A percentile compares a stretch with the other conserved stretches of the same genome.
phyloP scores from a whole-genome alignment of 1,140 invertebrate genomes.

The Cherax quadricarinatus region DNA sequence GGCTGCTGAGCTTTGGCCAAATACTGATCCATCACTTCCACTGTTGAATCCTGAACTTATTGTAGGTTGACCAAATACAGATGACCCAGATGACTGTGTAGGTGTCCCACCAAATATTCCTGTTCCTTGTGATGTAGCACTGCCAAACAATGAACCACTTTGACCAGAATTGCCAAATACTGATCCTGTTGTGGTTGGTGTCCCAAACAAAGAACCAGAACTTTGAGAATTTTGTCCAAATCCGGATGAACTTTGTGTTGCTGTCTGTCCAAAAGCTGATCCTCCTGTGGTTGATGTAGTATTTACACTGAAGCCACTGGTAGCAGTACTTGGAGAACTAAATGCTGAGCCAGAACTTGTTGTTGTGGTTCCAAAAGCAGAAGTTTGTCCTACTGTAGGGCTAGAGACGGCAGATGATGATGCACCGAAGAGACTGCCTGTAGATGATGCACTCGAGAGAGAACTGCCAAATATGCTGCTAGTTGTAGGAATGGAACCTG shows the following conservation, averaged over 20 bases:
- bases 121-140: neutral
- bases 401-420: neutral
- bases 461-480: conserved; percentile 15
- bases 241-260: conserved; percentile 12
- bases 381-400: conserved; percentile 15
- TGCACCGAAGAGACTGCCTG: conserved; percentile 7
- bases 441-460: conserved; percentile 1
- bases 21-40: conserved; percentile 31
- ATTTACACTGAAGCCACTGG: neutral
- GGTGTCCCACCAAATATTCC: conserved; percentile 51
- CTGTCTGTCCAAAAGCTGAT: conserved; percentile 35
- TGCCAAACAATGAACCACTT: conserved; percentile 39
- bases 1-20: conserved; percentile 43
- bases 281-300: conserved; percentile 19
- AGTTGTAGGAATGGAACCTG: neutral
- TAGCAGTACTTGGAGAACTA: neutral
- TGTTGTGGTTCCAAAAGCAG: conserved; percentile 26
- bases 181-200: conserved; percentile 6
- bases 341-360: conserved; percentile 45
- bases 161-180: conserved; percentile 31
- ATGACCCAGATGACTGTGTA: conserved; percentile 19
- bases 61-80: conserved; percentile 34
- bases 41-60: conserved; percentile 24
- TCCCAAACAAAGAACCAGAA: conserved; percentile 26
- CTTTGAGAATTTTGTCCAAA: conserved; percentile 48